Conservation (phyloP, 1,140 invertebrate species). For the Frieseomelitta varia region DNA sequence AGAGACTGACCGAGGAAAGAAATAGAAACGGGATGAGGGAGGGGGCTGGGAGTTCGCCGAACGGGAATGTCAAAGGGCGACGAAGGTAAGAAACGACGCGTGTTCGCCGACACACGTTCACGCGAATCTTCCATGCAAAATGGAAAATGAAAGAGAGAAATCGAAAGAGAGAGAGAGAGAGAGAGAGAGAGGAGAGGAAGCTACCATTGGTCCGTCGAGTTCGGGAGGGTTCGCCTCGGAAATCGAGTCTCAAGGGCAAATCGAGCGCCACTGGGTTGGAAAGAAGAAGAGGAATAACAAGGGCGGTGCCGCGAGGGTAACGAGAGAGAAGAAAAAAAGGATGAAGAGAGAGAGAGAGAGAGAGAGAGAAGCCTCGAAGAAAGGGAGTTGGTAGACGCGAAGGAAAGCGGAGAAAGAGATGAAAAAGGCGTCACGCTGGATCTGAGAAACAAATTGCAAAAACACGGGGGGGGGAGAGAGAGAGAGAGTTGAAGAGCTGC, state of each 20-base stretch:
- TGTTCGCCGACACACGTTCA: neutral
- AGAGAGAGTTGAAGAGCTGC: constrained; percentile 22
- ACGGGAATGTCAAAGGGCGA: constrained; percentile 39
- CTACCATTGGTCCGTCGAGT: constrained; percentile 56
- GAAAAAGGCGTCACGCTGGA: constrained; percentile 12
- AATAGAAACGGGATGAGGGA: neutral
- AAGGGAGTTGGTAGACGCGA: neutral
- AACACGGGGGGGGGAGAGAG: too few species aligned
- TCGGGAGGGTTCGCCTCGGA: neutral
- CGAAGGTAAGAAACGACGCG: neutral
- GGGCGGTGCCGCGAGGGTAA: constrained; percentile 54
- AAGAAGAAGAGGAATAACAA: constrained; percentile 61
- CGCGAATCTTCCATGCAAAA: neutral
- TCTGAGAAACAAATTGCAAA: constrained; percentile 63
- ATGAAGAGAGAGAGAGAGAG: constrained; percentile 34
- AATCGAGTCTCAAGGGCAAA: constrained; percentile 74
- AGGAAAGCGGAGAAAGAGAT: constrained; percentile 5
- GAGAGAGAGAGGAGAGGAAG: constrained; percentile 11
- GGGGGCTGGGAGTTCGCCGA: constrained; percentile 43
- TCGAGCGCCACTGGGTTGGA: constrained; percentile 68
- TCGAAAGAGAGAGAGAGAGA: constrained; percentile 41
- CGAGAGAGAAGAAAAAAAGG: constrained; percentile 42
- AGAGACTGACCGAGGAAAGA: neutral
- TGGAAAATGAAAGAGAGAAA: neutral
- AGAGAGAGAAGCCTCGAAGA: neutral